These are phyloP conservation scores for Semnopithecus entellus DNA, from an alignment of 2,113 vertebrate genomes.

Conservation along the genomic window DNA sequence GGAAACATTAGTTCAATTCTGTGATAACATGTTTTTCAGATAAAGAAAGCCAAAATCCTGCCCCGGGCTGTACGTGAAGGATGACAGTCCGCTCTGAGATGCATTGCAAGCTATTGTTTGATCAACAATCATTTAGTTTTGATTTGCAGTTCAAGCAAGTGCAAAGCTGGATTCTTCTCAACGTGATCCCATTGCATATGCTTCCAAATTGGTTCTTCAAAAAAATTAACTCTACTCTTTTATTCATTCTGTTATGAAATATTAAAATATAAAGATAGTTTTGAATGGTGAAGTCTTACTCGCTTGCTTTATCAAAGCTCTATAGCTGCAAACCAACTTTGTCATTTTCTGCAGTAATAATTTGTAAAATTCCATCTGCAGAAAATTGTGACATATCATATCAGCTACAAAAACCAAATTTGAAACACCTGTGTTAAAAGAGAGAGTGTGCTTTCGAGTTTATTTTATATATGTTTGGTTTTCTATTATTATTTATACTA, in stretches of 20 bases:
- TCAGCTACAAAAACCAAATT: neutral
- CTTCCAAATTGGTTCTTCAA: slow-evolving; percentile 16
- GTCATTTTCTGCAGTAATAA: neutral
- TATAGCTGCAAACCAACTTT: neutral
- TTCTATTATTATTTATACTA: neutral
- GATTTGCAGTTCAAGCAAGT: neutral
- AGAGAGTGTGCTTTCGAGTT: neutral
- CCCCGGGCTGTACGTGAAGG: neutral
- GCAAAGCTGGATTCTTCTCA: neutral
- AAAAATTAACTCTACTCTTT: neutral
- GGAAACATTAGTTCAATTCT: neutral
- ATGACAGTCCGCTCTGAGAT: neutral
- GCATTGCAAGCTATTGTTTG: neutral
- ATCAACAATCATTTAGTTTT: neutral
- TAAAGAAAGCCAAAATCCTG: neutral
- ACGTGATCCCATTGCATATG: neutral
- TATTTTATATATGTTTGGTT: neutral
- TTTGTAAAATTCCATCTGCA: neutral
- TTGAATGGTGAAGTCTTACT: neutral
- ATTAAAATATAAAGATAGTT: neutral
- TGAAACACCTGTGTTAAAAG: neutral
- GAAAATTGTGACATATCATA: neutral
- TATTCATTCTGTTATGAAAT: neutral
- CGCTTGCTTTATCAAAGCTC: neutral
- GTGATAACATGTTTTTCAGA: neutral